Conservation (phyloP, 1,140 invertebrate species). For the Scaptomyza graminum region DNA sequence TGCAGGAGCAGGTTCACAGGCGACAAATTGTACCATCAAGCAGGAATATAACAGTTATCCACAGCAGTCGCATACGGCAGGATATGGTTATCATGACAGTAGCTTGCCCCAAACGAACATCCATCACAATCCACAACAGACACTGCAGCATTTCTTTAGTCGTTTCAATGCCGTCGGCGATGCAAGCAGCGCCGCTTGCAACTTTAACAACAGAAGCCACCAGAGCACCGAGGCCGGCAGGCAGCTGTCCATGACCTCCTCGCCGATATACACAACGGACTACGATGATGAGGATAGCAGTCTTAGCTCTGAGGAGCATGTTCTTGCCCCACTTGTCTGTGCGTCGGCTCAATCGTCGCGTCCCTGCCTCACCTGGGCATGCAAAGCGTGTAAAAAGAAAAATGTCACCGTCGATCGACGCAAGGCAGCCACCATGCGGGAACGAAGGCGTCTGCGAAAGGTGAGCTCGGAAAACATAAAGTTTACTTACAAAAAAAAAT, state of each 20-base stretch:
- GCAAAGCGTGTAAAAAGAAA: slow-evolving; percentile 98
- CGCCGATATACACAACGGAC: slow-evolving; percentile 77
- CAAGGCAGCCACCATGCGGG: slow-evolving; percentile 97
- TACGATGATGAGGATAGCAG: slow-evolving; percentile 81
- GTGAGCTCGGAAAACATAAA: slow-evolving; percentile 82
- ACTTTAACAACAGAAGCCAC: slow-evolving; percentile 16
- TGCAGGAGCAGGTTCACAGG: neutral
- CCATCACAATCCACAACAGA: slow-evolving; percentile 64
- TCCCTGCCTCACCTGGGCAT: slow-evolving; percentile 96
- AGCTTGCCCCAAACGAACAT: slow-evolving; percentile 8
- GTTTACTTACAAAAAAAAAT: too few relatives aligned
- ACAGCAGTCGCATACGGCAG: slow-evolving; percentile 46
- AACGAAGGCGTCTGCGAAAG: slow-evolving; percentile 95
- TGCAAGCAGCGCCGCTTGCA: slow-evolving; percentile 15
- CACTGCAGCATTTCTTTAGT: slow-evolving; percentile 76
- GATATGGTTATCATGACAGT: slow-evolving; percentile 32
- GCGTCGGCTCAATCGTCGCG: slow-evolving; percentile 85
- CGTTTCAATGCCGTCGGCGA: slow-evolving; percentile 80
- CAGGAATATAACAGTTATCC: slow-evolving; percentile 68
- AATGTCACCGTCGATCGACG: slow-evolving; percentile 96
- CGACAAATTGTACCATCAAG: slow-evolving; percentile 44
- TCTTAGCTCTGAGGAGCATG: slow-evolving; percentile 84
- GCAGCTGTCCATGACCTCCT: slow-evolving; percentile 64
- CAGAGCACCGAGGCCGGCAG: slow-evolving; percentile 49
- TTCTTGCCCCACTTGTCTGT: slow-evolving; percentile 85